Percentiles rank a stretch among this genome's conserved stretches.
These are phyloP conservation scores for Anarhynchus alexandrinus DNA, from an alignment of 2,113 vertebrate genomes.

Conservation along the genomic window DNA sequence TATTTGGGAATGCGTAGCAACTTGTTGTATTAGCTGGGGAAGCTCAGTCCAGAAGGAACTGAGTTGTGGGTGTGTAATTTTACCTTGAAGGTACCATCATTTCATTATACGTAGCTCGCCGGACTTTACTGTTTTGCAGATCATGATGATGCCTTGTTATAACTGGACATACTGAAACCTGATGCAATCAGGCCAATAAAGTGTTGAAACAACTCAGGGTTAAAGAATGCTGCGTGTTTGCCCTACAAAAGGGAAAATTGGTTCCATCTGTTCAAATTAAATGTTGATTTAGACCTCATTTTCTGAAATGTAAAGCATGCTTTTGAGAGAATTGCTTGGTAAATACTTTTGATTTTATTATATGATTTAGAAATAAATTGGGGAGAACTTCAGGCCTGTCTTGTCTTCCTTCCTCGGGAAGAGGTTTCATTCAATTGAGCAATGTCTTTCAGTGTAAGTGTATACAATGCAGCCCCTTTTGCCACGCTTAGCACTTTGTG, in stretches of 20 bases:
- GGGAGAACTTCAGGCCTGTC: background rate
- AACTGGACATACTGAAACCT: conserved; percentile 2
- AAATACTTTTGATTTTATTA: conserved; percentile 16
- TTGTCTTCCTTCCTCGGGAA: background rate
- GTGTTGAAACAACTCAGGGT: conserved; percentile 15
- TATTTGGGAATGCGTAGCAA: background rate
- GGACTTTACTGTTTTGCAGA: background rate
- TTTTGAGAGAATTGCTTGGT: conserved; percentile 20
- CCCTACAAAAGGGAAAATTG: conserved; percentile 47
- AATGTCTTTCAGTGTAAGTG: background rate
- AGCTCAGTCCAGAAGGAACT: background rate
- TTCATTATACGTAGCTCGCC: background rate
- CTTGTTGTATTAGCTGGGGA: background rate
- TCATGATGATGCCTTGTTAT: background rate
- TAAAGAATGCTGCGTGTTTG: background rate
- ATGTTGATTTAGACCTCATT: conserved; percentile 57
- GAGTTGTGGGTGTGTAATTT: background rate
- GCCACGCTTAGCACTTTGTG: background rate
- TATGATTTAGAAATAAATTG: conserved; percentile 16
- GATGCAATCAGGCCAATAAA: conserved; percentile 15
- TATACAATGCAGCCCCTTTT: background rate
- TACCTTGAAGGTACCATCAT: background rate
- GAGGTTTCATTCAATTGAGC: background rate
- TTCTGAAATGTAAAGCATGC: conserved; percentile 47
- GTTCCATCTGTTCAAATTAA: conserved; percentile 61